Percentiles rank a stretch among this genome's conserved stretches.
Conservation (phyloP, 2,888 invertebrate species). For the Macrophya annulata region DNA sequence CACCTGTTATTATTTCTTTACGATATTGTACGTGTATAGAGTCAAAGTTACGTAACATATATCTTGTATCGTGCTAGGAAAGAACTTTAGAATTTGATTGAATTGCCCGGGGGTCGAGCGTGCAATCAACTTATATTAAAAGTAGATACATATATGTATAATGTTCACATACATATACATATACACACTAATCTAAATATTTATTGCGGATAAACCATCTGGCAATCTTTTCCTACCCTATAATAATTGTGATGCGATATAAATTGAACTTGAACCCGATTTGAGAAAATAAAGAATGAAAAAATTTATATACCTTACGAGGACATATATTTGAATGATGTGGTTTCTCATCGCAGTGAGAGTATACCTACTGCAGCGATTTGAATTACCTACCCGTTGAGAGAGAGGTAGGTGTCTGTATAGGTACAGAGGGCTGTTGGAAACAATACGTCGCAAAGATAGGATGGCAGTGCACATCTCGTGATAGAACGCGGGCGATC, state of each 20-base stretch:
- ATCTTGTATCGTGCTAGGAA: not conserved
- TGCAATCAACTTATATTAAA: constrained; percentile 17
- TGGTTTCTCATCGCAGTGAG: not conserved
- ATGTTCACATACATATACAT: too few relatives aligned
- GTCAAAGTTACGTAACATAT: constrained; percentile 7
- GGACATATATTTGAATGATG: not conserved
- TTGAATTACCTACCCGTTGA: constrained; percentile 29
- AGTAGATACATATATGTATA: not conserved
- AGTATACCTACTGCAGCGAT: not conserved
- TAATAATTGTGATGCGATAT: not conserved
- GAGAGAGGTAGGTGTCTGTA: not conserved
- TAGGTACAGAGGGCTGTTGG: constrained; percentile 42
- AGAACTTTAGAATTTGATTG: constrained; percentile 7
- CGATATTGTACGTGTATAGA: not conserved
- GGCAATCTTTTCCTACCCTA: not conserved
- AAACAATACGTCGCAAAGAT: constrained; percentile 57
- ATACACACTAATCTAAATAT: not conserved
- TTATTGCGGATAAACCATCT: not conserved
- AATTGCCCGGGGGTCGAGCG: constrained; percentile 23
- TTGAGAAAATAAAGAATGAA: not conserved
- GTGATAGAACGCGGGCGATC: constrained; percentile 56
- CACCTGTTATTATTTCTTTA: constrained; percentile 26
- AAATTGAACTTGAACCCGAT: not conserved
- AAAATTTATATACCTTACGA: not conserved
- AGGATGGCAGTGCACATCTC: constrained; percentile 46